Evolutionary conservation across 2,797 vertebrate species (phyloP).

Genomic region (Netta rufina): DNA sequence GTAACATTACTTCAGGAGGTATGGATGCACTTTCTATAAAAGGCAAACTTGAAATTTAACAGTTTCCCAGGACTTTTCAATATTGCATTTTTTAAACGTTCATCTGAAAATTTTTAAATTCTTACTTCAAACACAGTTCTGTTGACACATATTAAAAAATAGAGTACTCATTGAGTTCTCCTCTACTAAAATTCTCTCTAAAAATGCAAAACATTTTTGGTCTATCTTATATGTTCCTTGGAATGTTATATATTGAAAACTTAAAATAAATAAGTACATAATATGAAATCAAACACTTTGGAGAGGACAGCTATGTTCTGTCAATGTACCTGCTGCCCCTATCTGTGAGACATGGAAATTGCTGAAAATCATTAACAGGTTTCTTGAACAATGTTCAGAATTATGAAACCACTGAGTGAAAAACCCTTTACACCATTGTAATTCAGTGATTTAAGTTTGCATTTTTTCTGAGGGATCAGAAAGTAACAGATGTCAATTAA

Average conservation of each 20-base stretch:
- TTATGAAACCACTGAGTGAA: neutral
- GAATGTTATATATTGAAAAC: neutral
- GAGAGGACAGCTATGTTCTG: neutral
- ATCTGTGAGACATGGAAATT: neutral
- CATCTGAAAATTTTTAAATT: neutral
- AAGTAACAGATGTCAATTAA: neutral
- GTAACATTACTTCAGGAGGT: neutral
- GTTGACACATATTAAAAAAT: neutral
- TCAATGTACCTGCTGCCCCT: accelerated
- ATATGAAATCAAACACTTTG: neutral
- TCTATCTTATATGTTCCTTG: neutral
- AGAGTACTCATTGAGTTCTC: neutral
- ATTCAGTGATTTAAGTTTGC: neutral
- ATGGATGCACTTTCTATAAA: neutral
- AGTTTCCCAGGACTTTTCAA: neutral
- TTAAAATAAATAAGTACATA: neutral
- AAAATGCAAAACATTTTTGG: neutral
- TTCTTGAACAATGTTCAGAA: neutral
- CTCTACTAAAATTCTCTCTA: neutral
- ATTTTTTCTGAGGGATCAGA: neutral
- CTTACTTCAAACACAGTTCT: neutral
- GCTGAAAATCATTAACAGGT: neutral
- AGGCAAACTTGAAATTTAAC: neutral
- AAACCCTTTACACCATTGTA: neutral
- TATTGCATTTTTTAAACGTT: accelerated